Evolutionary conservation across 2,888 invertebrate genomes (phyloP).

Genomic region (Hirtodrosophila trivittata): DNA sequence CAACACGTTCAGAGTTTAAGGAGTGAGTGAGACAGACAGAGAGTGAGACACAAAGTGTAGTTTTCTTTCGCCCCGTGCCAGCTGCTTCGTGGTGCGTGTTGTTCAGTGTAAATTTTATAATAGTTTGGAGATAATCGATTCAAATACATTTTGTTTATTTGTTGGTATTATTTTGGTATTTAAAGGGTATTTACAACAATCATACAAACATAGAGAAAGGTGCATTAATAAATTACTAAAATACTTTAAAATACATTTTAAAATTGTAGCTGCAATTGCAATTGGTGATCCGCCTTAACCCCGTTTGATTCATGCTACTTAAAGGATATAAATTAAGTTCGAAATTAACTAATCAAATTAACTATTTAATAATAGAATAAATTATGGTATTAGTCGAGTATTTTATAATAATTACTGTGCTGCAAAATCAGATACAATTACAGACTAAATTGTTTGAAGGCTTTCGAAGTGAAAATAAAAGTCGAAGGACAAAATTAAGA

Average conservation of each 20-base stretch:
- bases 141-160: background rate
- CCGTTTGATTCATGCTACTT: constrained; percentile 35
- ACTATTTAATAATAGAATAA: background rate
- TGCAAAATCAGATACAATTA: constrained; percentile 50
- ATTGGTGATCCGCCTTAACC: constrained; percentile 9
- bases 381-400: constrained; percentile 50
- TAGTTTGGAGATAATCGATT: too few species aligned
- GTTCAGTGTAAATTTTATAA: constrained; percentile 33
- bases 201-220: constrained; percentile 53
- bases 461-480: constrained; percentile 24
- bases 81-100: constrained; percentile 36
- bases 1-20: constrained; percentile 41
- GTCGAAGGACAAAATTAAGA: constrained; percentile 10
- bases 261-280: constrained; percentile 33
- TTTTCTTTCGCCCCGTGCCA: constrained; percentile 55
- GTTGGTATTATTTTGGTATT: too few species aligned
- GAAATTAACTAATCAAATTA: background rate
- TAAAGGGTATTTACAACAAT: constrained; percentile 58
- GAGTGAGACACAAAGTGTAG: constrained; percentile 15
- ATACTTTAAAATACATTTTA: constrained; percentile 68
- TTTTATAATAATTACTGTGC: constrained; percentile 73
- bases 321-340: background rate
- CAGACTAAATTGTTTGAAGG: constrained; percentile 32
- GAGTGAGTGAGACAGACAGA: constrained; percentile 4
- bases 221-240: constrained; percentile 56